Base-by-base conservation (phyloP, 1,140 invertebrate species). In the Mizuhopecten yessoensis region DNA sequence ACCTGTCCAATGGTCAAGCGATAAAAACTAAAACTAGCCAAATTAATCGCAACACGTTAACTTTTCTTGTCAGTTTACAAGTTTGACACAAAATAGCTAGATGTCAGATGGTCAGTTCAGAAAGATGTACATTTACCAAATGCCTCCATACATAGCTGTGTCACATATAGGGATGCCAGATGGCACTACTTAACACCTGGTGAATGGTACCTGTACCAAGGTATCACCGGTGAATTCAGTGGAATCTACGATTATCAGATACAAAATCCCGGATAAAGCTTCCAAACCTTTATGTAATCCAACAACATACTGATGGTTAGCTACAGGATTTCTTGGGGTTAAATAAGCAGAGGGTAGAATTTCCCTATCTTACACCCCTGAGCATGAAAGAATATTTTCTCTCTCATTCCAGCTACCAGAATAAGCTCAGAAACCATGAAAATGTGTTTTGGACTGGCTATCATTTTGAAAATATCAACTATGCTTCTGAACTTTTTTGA, bases 161-260 rank as follows among this genome's bases (percentile, higher is more conserved):
- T 45, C 0, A 10, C 17, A 45, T 20, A n/a, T 3, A 75, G 17
- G 15, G 23, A 75, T 75, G 17, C 57, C 57, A 75, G 9, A 75
- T 75, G 57, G 57, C 17, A 75, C 57, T 29, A 29, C 57, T n/a
- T n/a, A 75, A n/a, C 57, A 75, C 57, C 57, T 75, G 57, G 36
- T 39, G 13, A 13, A 39, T 13, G 13, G 36, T n/a, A 75, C 11
- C 23, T 29, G 57, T 29, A 75, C n/a, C 57, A 29, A n/a, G n/a
- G 29, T 13, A 29, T 75, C 23, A 57, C 45, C 1, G 11, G 45
- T 49, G 45, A 23, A 13, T 49, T 23, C 45, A 49, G 45, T n/a
- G 20, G 13, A 49, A 49, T 49, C 20, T 17, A 49, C 45, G 20
- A 17, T 20, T 49, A 20, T 17, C 20, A 13, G 20, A 39, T n/a